Base-by-base conservation (phyloP, 2,113 vertebrate species). In the Tonatia bakeri region DNA sequence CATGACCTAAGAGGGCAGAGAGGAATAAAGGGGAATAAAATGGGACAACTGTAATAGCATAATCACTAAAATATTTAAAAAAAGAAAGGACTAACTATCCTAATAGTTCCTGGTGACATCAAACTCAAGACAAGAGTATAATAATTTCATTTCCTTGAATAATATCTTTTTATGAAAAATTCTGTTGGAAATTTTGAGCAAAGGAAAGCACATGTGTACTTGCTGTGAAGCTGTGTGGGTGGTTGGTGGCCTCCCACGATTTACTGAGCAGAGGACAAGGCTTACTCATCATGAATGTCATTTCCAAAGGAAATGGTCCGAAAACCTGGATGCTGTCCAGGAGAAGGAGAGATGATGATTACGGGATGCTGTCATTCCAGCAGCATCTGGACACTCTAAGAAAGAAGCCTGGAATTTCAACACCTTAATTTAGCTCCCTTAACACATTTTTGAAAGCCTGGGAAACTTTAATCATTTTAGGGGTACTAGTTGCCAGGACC, bases 121-220 rank as follows among this genome's bases (percentile, higher is more conserved):
- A 26, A 91, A 86, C 17, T 94, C 6, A 90, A 19, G 26, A 31
- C 1, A 59, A 87, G 11, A 76, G 1, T 72, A 47, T 56, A 70
- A 45, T 81, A 52, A 79, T 82, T 93, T 93, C 12, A 54, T 86
- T 95, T 91, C 26, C 75, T 92, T 88, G 26, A 56, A n/a, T 11
- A 72, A 4, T 9, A 67, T 36, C 4, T 52, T 83, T 89, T 75
- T 67, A 11, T 87, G 59, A 59, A 47, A 88, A 82, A 64, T 91
- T 47, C 36, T 79, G 47, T 80, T 64, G 56, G 59, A 64, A 59
- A 26, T 31, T 64, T 93, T 70, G 47, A 79, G 69, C 54, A 70
- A 75, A 64, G 17, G 59, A 36, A 88, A 92, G 56, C 45, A 33
- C 92, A 43, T 5, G 16, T 54, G 54, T 52, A 36, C 19, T 91